These are phyloP conservation scores for Gallinago media DNA, from an alignment of 2,113 vertebrate species.

Conservation along the genomic window DNA sequence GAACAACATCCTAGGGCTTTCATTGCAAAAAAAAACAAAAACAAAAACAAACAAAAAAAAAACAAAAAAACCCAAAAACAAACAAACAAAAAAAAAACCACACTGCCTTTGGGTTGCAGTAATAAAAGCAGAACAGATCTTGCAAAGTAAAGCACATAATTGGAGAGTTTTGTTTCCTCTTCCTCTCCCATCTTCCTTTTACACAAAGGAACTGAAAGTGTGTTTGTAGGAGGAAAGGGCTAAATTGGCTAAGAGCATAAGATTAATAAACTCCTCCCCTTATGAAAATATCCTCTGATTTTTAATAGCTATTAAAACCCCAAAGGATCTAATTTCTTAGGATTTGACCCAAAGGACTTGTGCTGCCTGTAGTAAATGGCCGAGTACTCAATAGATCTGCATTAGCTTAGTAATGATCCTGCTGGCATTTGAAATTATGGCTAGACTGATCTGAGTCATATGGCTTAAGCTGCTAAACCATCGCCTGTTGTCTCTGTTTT, in stretches of 20 bases:
- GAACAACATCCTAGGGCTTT: neutral
- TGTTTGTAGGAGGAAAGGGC: neutral
- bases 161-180: neutral
- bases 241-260: neutral
- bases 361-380: neutral
- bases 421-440: slow-evolving; percentile 15
- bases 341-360: neutral
- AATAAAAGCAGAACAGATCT: neutral
- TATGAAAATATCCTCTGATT: neutral
- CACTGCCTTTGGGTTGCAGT: neutral
- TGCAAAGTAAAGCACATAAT: neutral
- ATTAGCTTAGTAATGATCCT: slow-evolving; percentile 16
- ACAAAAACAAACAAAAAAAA: too few relatives aligned
- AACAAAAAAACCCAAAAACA: too few relatives aligned
- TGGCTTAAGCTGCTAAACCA: neutral
- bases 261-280: neutral
- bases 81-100: neutral
- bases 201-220: neutral
- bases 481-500: slow-evolving; percentile 32
- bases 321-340: neutral
- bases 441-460: neutral
- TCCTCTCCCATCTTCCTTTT: neutral
- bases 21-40: neutral
- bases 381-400: slow-evolving; percentile 25
- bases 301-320: neutral